Evolutionary conservation across 2,113 vertebrate species (phyloP), one percentile per base, ranked within the genome.

Genomic region (Perca flavescens): DNA sequence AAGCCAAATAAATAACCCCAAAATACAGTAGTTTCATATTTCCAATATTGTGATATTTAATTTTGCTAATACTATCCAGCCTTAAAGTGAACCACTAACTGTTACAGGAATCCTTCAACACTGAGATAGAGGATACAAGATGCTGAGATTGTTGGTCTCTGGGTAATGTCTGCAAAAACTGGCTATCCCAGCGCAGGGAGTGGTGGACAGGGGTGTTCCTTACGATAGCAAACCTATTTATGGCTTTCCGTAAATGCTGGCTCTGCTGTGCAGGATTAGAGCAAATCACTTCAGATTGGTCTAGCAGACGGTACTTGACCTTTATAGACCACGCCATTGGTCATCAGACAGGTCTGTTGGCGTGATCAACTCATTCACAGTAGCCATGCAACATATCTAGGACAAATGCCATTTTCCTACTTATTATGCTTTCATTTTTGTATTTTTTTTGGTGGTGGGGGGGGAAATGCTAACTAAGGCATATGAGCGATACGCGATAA

Each of bases 181-280:
- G 34, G 14, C 57, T 64, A 17, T 82, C 69, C 50, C 69, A 64
- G 36, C 8, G 8, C 60, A 64, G 63, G 0, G 50, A 78, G 49
- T 50, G 31, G 31, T 46, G 15, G 46, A 74, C 14, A 21, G 13
- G 47, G 60, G 3, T 75, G 75, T 82, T 87, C 40, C 74, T 85
- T 77, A 74, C 68, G n/a, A 90, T 86, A 78, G 86, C 58, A 87
- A 83, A 84, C 71, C 66, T 79, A 83, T 61, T 90, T 74, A 47
- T 66, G 70, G 73, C 57, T 74, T 76, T 84, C 58, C 28, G 25
- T 87, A 49, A 34, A 62, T 4, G 54, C 43, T 12, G 31, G 64
- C 71, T 71, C 14, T 15, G 12, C 52, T 53, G 40, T 15, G 46
- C 61, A 22, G 53, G 74, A 57, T 79, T 83, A 80, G 62, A 10